Conservation (phyloP, 2,888 invertebrate species). For the Nymphalis urticae region DNA sequence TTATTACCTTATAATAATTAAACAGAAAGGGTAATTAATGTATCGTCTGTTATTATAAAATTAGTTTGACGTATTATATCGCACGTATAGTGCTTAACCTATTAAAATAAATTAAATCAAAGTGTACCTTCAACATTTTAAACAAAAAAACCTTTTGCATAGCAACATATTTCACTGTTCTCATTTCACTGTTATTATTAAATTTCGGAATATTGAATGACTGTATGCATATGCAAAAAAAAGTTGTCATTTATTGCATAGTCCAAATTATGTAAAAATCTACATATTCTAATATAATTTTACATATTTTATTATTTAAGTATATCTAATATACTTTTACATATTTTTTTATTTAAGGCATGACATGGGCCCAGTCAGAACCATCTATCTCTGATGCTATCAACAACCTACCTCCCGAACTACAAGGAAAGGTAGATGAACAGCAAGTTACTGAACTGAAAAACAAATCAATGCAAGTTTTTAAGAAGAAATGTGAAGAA, state of each 20-base stretch:
- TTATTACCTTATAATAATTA: constrained; percentile 8
- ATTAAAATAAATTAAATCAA: constrained; percentile 1
- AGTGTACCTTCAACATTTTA: constrained; percentile 1
- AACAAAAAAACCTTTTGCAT: too few relatives aligned
- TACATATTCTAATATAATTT: not conserved
- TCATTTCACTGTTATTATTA: not conserved
- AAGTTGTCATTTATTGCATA: too few relatives aligned
- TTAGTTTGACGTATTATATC: not conserved
- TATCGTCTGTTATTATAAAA: not conserved
- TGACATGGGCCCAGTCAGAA: constrained; percentile 43
- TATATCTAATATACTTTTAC: too few relatives aligned
- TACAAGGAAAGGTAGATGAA: constrained; percentile 55
- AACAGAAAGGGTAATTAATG: not conserved
- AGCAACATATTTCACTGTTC: not conserved
- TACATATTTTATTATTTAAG: constrained; percentile 29
- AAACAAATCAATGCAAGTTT: constrained; percentile 71
- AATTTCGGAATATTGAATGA: too few relatives aligned
- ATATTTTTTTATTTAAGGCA: constrained; percentile 34
- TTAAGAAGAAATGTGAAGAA: constrained; percentile 85
- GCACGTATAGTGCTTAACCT: not conserved
- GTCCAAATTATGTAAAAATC: not conserved
- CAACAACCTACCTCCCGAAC: constrained; percentile 53
- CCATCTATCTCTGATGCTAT: constrained; percentile 40
- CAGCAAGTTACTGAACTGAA: constrained; percentile 53
- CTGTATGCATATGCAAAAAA: too few relatives aligned